phyloP scores from a whole-genome alignment of 30 jellyfish, hydroid and myxozoan species.

The Clytia hemisphaerica region DNA sequence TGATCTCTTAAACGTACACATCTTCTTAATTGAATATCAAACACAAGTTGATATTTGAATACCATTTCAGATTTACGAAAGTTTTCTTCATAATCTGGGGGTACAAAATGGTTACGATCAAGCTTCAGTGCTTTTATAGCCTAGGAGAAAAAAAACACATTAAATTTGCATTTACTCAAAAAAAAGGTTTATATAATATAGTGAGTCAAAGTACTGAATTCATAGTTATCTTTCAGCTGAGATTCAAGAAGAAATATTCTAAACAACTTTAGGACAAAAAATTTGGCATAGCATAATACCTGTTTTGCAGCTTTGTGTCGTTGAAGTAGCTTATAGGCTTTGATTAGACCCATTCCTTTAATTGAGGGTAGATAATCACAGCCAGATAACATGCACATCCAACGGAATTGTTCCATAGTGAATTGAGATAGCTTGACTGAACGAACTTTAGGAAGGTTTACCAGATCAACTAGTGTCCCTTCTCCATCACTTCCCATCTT shows the following conservation, averaged over 20 bases:
- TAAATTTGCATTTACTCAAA: neutral
- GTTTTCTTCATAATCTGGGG: constrained; percentile 63
- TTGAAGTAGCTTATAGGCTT: constrained; percentile 58
- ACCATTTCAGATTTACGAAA: constrained; percentile 97
- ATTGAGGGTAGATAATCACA: constrained; percentile 96
- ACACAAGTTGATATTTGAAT: constrained; percentile 83
- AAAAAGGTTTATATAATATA: neutral
- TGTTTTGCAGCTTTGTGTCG: constrained; percentile 63
- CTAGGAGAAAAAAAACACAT: constrained; percentile 4
- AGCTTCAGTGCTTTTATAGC: constrained; percentile 21
- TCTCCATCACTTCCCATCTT: constrained; percentile 91
- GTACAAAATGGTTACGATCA: constrained; percentile 39
- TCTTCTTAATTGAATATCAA: constrained; percentile 56
- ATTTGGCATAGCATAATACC: constrained; percentile 31
- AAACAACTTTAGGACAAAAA: neutral
- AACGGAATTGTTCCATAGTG: constrained; percentile 85
- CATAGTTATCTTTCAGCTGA: neutral
- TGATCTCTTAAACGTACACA: constrained; percentile 52
- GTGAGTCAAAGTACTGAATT: too few species aligned
- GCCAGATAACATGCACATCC: constrained; percentile 96
- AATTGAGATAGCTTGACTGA: constrained; percentile 67
- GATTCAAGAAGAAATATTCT: neutral
- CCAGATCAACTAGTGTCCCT: constrained; percentile 77
- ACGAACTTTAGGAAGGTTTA: constrained; percentile 63
- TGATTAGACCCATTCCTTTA: constrained; percentile 88